A percentile compares a stretch with the other conserved stretches of the same genome.
Conservation (phyloP, 2,797 vertebrate species). For the Microchirus variegatus region DNA sequence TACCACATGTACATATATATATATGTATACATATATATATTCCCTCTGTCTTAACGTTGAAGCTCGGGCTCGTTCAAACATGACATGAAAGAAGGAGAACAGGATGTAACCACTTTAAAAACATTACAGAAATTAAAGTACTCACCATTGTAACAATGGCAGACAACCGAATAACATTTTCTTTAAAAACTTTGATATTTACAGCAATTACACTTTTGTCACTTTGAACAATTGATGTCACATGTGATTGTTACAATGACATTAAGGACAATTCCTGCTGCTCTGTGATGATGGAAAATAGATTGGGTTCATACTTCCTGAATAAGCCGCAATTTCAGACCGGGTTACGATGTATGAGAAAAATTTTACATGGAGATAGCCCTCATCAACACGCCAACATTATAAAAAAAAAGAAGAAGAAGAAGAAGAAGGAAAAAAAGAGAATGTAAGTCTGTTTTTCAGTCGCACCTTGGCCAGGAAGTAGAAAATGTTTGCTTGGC, state of each 20-base stretch:
- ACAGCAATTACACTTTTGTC: constrained; percentile 73
- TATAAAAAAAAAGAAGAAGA: constrained; percentile 31
- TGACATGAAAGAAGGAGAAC: constrained; percentile 54
- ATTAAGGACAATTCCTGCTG: constrained; percentile 54
- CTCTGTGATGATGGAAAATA: constrained; percentile 60
- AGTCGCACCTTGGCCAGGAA: constrained; percentile 62
- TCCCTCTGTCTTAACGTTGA: constrained; percentile 38
- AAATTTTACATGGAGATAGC: constrained; percentile 43
- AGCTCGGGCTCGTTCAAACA: constrained; percentile 59
- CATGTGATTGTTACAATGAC: constrained; percentile 60
- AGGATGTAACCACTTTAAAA: constrained; percentile 72
- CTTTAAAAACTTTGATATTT: constrained; percentile 75
- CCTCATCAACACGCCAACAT: constrained; percentile 35
- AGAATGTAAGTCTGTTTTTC: constrained; percentile 28
- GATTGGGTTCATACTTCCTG: constrained; percentile 46
- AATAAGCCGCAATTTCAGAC: constrained; percentile 43
- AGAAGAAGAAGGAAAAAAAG: constrained; percentile 8
- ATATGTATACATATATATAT: constrained; percentile 47
- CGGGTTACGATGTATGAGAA: constrained; percentile 27
- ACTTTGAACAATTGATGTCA: constrained; percentile 68
- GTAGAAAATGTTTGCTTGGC: constrained; percentile 67
- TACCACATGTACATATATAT: constrained; percentile 56
- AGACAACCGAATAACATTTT: constrained; percentile 65
- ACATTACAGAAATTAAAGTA: constrained; percentile 70
- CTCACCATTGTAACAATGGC: constrained; percentile 66